phyloP scores from a whole-genome alignment of 2,113 vertebrate genomes.

The Pteropus alecto region DNA sequence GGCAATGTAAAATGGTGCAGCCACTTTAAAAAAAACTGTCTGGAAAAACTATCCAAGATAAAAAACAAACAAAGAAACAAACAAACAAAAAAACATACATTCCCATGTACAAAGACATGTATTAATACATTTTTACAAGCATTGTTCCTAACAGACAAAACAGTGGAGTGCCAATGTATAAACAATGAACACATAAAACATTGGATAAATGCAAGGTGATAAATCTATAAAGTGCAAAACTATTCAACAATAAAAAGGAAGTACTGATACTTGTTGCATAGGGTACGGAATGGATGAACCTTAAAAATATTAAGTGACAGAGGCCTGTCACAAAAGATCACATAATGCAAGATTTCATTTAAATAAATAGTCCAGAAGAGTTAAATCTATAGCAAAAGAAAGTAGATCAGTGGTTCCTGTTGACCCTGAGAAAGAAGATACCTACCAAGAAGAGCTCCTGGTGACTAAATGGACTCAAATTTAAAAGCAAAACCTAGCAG shows the following conservation, averaged over 20 bases:
- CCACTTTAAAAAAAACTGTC: background rate
- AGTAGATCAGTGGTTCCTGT: background rate
- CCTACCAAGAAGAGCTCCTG: too few species aligned
- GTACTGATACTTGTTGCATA: background rate
- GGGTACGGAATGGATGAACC: background rate
- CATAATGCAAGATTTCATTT: background rate
- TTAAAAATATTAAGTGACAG: constrained; percentile 14
- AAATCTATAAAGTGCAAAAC: background rate
- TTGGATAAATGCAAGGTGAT: background rate
- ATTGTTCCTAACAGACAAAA: background rate
- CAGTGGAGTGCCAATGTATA: background rate
- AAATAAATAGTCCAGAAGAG: background rate
- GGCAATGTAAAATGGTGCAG: constrained; percentile 6
- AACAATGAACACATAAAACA: background rate
- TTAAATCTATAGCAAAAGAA: background rate
- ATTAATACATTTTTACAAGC: background rate
- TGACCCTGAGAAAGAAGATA: too few species aligned
- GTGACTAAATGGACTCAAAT: background rate
- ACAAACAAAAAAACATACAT: background rate
- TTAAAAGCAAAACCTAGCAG: background rate
- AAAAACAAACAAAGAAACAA: background rate
- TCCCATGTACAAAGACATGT: background rate
- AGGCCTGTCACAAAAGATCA: background rate
- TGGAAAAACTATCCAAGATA: background rate
- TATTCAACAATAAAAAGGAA: background rate